phyloP scores from a whole-genome alignment of 1,140 invertebrate species.

The Oscheius sp. region DNA sequence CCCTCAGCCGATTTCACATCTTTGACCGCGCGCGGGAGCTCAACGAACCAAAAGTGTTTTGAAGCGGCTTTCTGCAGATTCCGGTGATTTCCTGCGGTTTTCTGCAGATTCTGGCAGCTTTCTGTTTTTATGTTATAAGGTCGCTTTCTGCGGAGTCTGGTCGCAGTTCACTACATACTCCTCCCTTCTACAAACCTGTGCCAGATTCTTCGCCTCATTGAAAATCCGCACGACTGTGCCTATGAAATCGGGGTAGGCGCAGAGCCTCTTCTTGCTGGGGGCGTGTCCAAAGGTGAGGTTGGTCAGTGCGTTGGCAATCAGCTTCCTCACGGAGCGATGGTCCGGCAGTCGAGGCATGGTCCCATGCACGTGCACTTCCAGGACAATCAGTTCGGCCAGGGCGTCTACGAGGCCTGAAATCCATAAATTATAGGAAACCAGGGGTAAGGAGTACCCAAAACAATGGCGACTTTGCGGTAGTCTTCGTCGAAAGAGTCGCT shows the following conservation, averaged over 20 bases:
- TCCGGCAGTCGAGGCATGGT: background rate
- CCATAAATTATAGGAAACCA: too few species aligned
- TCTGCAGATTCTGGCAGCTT: too few species aligned
- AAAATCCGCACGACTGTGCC: constrained; percentile 22
- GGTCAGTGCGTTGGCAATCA: constrained; percentile 34
- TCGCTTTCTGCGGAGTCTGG: too few species aligned
- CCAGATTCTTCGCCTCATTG: constrained; percentile 14
- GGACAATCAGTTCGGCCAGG: constrained; percentile 24
- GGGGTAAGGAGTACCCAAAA: background rate
- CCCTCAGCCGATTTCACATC: too few species aligned
- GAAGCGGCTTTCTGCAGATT: too few species aligned
- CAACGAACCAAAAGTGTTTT: too few species aligned
- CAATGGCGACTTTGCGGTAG: constrained; percentile 21
- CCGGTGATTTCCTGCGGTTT: too few species aligned
- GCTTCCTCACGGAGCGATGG: constrained; percentile 26
- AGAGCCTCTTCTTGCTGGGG: constrained; percentile 19
- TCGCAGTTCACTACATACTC: too few species aligned
- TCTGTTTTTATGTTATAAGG: too few species aligned
- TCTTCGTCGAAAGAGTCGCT: constrained; percentile 17
- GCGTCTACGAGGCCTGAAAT: constrained; percentile 28
- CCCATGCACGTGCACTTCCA: constrained; percentile 24
- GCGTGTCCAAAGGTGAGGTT: constrained; percentile 32
- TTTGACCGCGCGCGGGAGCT: too few species aligned
- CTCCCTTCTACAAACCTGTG: constrained; percentile 19
- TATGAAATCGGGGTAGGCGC: constrained; percentile 24